Evolutionary conservation across 2,797 vertebrate genomes (phyloP).

Genomic region (Onychomys arenicola): DNA sequence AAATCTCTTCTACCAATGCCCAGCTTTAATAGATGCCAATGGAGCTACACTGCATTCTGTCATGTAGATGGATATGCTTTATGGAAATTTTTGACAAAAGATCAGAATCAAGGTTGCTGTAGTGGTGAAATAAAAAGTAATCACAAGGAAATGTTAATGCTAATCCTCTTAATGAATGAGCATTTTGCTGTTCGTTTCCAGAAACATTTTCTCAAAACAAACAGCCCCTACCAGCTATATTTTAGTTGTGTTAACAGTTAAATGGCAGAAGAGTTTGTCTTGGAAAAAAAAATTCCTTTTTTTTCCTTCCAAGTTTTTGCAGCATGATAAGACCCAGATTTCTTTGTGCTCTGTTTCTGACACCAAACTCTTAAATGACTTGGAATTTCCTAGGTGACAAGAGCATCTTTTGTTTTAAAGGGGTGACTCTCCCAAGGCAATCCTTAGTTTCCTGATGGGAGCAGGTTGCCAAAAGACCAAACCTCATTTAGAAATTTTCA

Average conservation of each 20-base stretch:
- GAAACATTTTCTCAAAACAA: background rate
- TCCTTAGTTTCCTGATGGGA: background rate
- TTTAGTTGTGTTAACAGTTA: constrained; percentile 8
- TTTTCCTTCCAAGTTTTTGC: background rate
- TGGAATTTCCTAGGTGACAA: background rate
- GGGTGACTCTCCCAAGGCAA: background rate
- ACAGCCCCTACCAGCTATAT: background rate
- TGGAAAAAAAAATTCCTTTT: background rate
- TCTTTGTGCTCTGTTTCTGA: background rate
- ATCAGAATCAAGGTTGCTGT: background rate
- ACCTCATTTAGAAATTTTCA: background rate
- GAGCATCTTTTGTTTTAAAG: background rate
- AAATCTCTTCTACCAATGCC: background rate
- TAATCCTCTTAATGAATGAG: constrained; percentile 22
- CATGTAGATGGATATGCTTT: background rate
- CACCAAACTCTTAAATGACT: background rate
- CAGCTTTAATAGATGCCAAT: constrained; percentile 13
- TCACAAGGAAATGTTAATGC: background rate
- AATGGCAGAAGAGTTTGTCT: constrained; percentile 1
- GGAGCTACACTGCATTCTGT: background rate
- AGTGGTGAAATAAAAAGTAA: background rate
- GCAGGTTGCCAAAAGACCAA: background rate
- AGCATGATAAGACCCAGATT: background rate
- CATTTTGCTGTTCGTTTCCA: background rate
- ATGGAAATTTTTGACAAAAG: constrained; percentile 10